Evolutionary conservation across 2,888 invertebrate species (phyloP), one percentile per base, ranked within the genome.

Genomic region (Drosophila mettleri): DNA sequence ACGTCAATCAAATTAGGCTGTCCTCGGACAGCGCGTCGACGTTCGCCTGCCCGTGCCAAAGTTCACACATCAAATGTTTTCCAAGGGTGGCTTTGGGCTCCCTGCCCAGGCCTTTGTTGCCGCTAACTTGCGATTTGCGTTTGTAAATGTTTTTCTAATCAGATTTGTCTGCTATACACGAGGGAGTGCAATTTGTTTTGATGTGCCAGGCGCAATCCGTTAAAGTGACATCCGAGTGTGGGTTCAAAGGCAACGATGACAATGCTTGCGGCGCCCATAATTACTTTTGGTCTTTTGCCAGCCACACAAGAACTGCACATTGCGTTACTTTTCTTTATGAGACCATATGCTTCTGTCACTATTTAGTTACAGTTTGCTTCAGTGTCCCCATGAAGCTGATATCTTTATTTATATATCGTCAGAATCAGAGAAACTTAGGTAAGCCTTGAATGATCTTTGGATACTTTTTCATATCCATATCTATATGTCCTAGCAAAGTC

Each of bases 71-170:
- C 76, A 73, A 76, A 74, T 80, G 69, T 48, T 69, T 64, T 54
- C 48, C 41, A 41, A 61, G 77, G 82, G 57, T 75, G 79, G 64
- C 18, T 55, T 20, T 24, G 24, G 1, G 14, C n/a, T 9, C 22
- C 10, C 20, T 22, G 12, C 33, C 51, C 48, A 22, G 18, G 51
- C 39, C 31, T 9, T n/a, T 0, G 22, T 8, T 55, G 52, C 43
- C 63, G 75, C 84, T 71, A 88, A 86, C 76, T 88, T 80, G 77
- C 82, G 83, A 84, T 86, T 88, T 85, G 84, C 80, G 80, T 74
- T 74, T 84, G 88, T 88, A 86, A 86, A 86, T 86, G 82, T 80
- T 77, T 74, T 81, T 67, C 86, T 89, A 86, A 86, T 86, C 86
- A 88, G 89, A 86, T 88, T 86, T 87, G 69, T 75, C 69, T 57